A percentile compares a stretch with the other conserved stretches of the same genome.
Conservation (phyloP, 1,140 invertebrate genomes). For the Drosophila chauvacae region DNA sequence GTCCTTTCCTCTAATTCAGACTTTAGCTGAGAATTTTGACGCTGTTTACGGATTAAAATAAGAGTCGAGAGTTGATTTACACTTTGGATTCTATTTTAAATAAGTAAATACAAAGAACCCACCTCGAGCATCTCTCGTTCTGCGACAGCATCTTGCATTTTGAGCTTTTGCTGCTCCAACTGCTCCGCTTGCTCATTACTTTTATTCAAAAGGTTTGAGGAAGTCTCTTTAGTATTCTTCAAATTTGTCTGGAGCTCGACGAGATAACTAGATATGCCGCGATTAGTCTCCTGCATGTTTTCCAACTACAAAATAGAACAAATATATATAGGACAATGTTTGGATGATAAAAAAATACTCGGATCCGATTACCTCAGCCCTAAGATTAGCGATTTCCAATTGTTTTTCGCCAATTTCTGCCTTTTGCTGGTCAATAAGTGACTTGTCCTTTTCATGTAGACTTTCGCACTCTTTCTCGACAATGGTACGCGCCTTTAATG, state of each 20-base stretch:
- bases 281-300: background rate
- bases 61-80: background rate
- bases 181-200: too few species aligned
- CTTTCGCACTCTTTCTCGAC: background rate
- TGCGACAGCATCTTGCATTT: background rate
- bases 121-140: background rate
- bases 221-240: background rate
- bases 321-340: too few species aligned
- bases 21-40: background rate
- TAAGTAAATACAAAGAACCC: background rate
- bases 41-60: background rate
- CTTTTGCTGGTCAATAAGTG: background rate
- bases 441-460: background rate
- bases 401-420: background rate
- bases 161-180: background rate
- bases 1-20: background rate
- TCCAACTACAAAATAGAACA: background rate
- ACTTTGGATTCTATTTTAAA: background rate
- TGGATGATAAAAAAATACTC: background rate
- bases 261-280: background rate
- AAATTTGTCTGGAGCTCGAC: background rate
- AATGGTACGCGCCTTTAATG: background rate
- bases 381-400: background rate
- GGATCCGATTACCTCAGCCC: background rate
- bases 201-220: background rate